phyloP scores from a whole-genome alignment of 2,888 invertebrate genomes.

The Drosophila neotestacea region DNA sequence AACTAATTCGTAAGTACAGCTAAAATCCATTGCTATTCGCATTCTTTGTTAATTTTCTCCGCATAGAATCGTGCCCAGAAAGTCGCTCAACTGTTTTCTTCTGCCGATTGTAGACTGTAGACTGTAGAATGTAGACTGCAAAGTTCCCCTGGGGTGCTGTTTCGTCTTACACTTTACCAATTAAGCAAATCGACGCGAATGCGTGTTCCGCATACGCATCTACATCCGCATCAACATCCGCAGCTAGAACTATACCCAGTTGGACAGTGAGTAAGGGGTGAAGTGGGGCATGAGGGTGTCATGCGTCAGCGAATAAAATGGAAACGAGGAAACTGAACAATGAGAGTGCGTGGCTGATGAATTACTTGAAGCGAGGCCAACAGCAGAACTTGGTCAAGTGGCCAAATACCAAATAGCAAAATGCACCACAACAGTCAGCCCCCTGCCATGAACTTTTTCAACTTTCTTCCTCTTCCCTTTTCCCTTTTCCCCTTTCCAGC shows the following conservation, averaged over 20 bases:
- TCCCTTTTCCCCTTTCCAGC: neutral
- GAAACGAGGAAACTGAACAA: conserved; percentile 50
- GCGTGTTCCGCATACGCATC: conserved; percentile 54
- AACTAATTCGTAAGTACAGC: no score
- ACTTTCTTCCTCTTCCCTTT: no score
- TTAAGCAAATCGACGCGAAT: conserved; percentile 71
- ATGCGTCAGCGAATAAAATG: conserved; percentile 68
- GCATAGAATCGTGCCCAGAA: neutral
- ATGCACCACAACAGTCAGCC: conserved; percentile 17
- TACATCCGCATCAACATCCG: conserved; percentile 41
- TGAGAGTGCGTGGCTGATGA: conserved; percentile 76
- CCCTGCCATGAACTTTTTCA: neutral
- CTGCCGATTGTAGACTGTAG: neutral
- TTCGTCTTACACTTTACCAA: conserved; percentile 51
- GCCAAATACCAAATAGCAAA: conserved; percentile 26
- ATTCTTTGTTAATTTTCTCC: no score
- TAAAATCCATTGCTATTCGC: no score
- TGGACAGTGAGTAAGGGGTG: neutral
- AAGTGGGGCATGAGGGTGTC: conserved; percentile 47
- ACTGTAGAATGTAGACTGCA: neutral
- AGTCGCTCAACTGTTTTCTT: conserved; percentile 1
- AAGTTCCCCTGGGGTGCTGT: conserved; percentile 8
- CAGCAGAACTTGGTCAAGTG: conserved; percentile 63
- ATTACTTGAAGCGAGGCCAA: conserved; percentile 58
- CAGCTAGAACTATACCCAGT: conserved; percentile 32